Evolutionary conservation across 2,113 vertebrate genomes (phyloP), one percentile per base, ranked within the genome.

Genomic region (Alces alces): DNA sequence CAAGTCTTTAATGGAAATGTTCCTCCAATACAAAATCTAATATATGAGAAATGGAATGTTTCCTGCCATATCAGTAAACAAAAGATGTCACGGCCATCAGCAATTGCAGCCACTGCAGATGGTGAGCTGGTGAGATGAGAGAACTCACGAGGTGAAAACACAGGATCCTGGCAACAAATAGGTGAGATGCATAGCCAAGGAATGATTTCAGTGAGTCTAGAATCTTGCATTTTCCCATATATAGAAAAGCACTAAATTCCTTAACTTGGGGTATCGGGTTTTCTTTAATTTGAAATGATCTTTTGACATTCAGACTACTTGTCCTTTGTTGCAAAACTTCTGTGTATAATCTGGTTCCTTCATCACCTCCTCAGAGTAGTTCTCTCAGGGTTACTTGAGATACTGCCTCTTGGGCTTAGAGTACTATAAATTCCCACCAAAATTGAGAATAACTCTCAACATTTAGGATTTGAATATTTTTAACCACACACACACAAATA

Each of bases 401-500:
- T 76, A 43, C 39, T 76, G 39, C 39, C 23, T 43, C 39, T 43
- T 13, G 27, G 70, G 36, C 70, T 73, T 73, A 25, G 23, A 43
- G 70, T 76, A 25, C 12, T 43, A 76, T 43, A 76, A 43, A 43
- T 76, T 76, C 70, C 39, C 39, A 43, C 6, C 70, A 43, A 76
- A 76, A 76, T 0, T 25, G 12, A 76, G 23, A 43, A 15, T 33
- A 76, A 76, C 70, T 76, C 23, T 76, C 70, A 43, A 43, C 11
- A 43, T 43, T 43, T 76, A 15, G 11, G 70, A 43, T 76, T 39
- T 43, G 70, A 76, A 27, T 27, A 76, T 76, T 27, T 76, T 43
- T 76, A 43, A 76, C 11, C 23, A 9, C 2, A 0, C 23, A 0
- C 23, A 14, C 14, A 27, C 3, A 45, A 3, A 60, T 39, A 55